phyloP scores from a whole-genome alignment of 2,888 invertebrate genomes.

The Eremobia ochroleuca region DNA sequence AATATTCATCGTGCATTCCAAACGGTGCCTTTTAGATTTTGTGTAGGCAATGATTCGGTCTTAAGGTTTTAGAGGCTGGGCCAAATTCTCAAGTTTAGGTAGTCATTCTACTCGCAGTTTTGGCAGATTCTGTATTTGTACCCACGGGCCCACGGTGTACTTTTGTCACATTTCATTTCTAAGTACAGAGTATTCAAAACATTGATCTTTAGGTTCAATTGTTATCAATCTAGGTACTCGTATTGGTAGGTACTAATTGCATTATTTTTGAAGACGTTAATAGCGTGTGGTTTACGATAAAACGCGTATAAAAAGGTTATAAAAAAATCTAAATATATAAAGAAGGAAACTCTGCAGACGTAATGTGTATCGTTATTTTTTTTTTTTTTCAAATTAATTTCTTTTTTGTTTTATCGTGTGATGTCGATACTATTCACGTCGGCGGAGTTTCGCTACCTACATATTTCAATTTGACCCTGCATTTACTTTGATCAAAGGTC shows the following conservation, averaged over 20 bases:
- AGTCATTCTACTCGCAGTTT: not conserved
- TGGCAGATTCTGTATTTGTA: not conserved
- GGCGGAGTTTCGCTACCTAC: not conserved
- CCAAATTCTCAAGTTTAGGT: not conserved
- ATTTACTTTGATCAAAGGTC: not conserved
- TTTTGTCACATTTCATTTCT: not conserved
- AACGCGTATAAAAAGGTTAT: not conserved
- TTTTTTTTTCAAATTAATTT: no score
- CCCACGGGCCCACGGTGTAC: not conserved
- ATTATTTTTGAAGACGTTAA: not conserved
- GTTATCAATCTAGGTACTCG: conserved; percentile 5
- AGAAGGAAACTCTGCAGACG: no score
- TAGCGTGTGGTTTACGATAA: not conserved
- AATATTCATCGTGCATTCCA: not conserved
- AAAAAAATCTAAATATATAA: not conserved
- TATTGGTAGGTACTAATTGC: not conserved
- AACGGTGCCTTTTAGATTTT: not conserved
- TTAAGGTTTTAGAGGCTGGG: not conserved
- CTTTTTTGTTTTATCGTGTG: no score
- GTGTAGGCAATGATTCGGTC: not conserved
- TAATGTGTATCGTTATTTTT: no score
- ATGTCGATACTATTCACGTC: no score
- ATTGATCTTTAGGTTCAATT: conserved; percentile 9
- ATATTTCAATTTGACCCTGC: not conserved
- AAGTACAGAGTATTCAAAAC: conserved; percentile 4